Percentiles rank a stretch among this genome's conserved stretches.
phyloP scores from a whole-genome alignment of 2,888 invertebrate species.

The Ceratothoa steindachneri region DNA sequence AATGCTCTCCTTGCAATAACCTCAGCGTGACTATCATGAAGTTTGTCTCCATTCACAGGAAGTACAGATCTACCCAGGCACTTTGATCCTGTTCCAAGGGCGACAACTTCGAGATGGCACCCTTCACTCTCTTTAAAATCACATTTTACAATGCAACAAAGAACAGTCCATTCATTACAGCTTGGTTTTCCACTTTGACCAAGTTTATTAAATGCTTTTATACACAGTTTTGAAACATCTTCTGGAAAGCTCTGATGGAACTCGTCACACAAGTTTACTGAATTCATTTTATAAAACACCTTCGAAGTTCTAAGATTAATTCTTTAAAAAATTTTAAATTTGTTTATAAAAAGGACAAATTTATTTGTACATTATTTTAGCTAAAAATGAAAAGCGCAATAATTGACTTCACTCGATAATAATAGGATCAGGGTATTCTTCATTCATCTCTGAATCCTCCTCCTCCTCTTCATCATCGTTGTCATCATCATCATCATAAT shows the following conservation, averaged over 20 bases:
- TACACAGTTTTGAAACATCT: constrained; percentile 17
- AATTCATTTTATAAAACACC: no score
- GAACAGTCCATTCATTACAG: constrained; percentile 28
- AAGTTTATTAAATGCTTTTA: constrained; percentile 23
- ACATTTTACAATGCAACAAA: constrained; percentile 31
- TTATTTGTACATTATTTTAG: no score
- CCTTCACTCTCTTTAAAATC: background rate
- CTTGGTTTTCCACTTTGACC: constrained; percentile 37
- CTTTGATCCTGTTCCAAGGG: constrained; percentile 88
- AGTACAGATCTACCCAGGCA: constrained; percentile 70
- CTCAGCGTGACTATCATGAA: constrained; percentile 92
- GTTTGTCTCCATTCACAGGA: constrained; percentile 63
- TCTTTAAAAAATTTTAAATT: no score
- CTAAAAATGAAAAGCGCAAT: no score
- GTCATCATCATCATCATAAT: constrained; percentile 45
- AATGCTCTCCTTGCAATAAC: constrained; percentile 78
- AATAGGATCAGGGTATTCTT: constrained; percentile 41
- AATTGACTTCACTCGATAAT: constrained; percentile 5
- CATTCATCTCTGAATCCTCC: constrained; percentile 47
- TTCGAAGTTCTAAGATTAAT: no score
- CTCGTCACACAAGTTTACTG: constrained; percentile 8
- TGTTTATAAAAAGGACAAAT: no score
- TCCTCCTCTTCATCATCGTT: constrained; percentile 46
- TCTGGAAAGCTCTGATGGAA: constrained; percentile 22
- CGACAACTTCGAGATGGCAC: constrained; percentile 59